These are phyloP conservation scores for Plotosus lineatus DNA, from an alignment of 2,113 vertebrate genomes.

Conservation along the genomic window DNA sequence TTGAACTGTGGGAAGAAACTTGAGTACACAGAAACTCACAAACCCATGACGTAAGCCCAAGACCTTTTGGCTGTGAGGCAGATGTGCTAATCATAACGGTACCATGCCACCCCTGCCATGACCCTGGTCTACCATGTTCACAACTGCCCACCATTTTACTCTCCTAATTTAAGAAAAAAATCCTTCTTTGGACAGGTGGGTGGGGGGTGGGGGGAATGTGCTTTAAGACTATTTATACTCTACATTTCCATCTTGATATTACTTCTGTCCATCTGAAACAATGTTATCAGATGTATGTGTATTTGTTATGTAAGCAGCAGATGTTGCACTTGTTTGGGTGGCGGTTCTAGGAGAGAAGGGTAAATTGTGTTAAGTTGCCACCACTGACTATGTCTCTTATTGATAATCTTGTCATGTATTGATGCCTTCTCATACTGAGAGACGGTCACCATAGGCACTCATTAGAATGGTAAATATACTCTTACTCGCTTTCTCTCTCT, in stretches of 20 bases:
- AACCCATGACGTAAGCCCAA: too few species aligned
- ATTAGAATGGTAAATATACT: constrained; percentile 44
- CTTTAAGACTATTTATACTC: not conserved
- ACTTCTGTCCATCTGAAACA: not conserved
- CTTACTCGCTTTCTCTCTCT: not conserved
- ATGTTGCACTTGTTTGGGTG: constrained; percentile 40
- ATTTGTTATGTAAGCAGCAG: constrained; percentile 31
- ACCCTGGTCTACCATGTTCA: too few species aligned
- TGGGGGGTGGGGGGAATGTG: too few species aligned
- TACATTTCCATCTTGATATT: not conserved
- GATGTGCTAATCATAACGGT: too few species aligned
- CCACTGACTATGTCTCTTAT: constrained; percentile 6
- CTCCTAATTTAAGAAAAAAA: not conserved
- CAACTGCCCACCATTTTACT: not conserved
- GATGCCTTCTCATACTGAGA: constrained; percentile 1
- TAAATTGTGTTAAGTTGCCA: constrained; percentile 45
- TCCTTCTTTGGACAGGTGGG: not conserved
- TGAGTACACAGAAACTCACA: too few species aligned
- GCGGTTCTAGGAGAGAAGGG: constrained; percentile 2
- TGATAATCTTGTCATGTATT: constrained; percentile 26
- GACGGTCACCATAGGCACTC: constrained; percentile 33
- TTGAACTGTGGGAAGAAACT: too few species aligned
- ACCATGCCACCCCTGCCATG: too few species aligned
- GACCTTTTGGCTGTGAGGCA: too few species aligned
- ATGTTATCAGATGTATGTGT: constrained; percentile 19